Conservation (phyloP, 2,888 invertebrate species). For the Limenitis camilla region DNA sequence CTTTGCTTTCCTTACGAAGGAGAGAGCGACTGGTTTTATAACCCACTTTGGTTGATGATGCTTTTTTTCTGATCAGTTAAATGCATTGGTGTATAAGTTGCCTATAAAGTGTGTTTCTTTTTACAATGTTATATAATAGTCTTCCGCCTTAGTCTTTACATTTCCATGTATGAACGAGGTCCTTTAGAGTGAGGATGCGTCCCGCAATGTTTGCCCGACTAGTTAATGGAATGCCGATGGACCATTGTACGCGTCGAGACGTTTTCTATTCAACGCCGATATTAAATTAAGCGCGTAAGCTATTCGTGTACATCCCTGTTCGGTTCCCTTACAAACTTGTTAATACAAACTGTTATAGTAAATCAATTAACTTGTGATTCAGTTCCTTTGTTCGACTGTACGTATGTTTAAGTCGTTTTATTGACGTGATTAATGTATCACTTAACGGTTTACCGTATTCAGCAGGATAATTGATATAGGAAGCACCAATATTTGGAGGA, state of each 20-base stretch:
- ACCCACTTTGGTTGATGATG: too few species aligned
- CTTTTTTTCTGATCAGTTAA: too few species aligned
- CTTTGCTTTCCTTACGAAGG: too few species aligned
- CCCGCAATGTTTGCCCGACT: constrained; percentile 58
- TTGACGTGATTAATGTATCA: constrained; percentile 2
- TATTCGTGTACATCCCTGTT: constrained; percentile 36
- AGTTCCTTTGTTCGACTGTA: constrained; percentile 16
- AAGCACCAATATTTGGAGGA: background rate
- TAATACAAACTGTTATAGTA: constrained; percentile 36
- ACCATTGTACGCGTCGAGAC: constrained; percentile 55
- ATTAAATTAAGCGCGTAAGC: constrained; percentile 52
- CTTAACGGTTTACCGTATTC: constrained; percentile 2
- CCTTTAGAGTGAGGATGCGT: constrained; percentile 51
- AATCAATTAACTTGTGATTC: constrained; percentile 24
- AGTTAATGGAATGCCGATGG: constrained; percentile 70
- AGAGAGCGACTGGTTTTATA: too few species aligned
- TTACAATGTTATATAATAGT: background rate
- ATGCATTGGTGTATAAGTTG: too few species aligned
- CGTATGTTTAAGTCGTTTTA: constrained; percentile 9
- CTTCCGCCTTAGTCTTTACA: background rate
- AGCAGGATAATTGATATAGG: too few species aligned
- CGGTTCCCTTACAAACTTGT: constrained; percentile 39
- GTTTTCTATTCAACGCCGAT: constrained; percentile 61
- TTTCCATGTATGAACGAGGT: constrained; percentile 10
- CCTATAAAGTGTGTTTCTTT: too few species aligned